phyloP scores from a whole-genome alignment of 1,140 invertebrate genomes.

The Tetragnatha versicolor region DNA sequence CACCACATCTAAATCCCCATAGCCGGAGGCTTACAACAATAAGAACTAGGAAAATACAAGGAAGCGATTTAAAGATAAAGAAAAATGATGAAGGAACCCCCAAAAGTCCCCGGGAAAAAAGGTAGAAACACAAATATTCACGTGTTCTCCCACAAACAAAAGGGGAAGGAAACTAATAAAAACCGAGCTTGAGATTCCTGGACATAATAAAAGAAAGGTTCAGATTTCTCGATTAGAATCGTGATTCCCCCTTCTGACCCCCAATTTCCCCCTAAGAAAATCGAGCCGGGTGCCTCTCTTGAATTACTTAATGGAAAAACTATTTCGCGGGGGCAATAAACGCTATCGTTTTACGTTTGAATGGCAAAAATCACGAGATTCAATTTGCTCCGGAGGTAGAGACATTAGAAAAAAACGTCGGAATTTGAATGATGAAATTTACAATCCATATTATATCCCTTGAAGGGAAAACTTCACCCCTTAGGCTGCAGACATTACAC shows the following conservation, averaged over 20 bases:
- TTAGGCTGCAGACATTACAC: not conserved
- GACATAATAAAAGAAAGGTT: slow-evolving; percentile 10
- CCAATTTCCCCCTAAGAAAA: not conserved
- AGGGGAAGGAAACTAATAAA: not conserved
- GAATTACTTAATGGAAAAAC: slow-evolving; percentile 47
- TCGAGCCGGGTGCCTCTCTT: slow-evolving; percentile 10
- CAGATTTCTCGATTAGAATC: slow-evolving; percentile 15
- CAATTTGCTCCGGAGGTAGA: slow-evolving; percentile 30
- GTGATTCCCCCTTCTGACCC: not conserved
- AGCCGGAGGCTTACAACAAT: not conserved
- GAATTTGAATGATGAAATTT: slow-evolving; percentile 42
- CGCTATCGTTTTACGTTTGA: slow-evolving; percentile 40
- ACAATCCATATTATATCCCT: slow-evolving; percentile 21
- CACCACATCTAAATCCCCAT: not conserved
- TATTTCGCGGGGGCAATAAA: slow-evolving; percentile 20
- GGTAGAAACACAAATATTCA: not conserved
- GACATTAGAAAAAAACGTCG: slow-evolving; percentile 43
- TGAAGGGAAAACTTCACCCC: slow-evolving; percentile 6
- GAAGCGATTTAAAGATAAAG: too few species aligned
- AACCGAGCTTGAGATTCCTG: not conserved
- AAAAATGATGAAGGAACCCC: too few species aligned
- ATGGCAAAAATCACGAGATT: slow-evolving; percentile 41
- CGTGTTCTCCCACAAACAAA: slow-evolving; percentile 1
- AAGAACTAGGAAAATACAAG: not conserved
- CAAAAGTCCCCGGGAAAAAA: not conserved